Evolutionary conservation across 2,888 invertebrate species (phyloP).

Genomic region (Ochropleura leucogaster): DNA sequence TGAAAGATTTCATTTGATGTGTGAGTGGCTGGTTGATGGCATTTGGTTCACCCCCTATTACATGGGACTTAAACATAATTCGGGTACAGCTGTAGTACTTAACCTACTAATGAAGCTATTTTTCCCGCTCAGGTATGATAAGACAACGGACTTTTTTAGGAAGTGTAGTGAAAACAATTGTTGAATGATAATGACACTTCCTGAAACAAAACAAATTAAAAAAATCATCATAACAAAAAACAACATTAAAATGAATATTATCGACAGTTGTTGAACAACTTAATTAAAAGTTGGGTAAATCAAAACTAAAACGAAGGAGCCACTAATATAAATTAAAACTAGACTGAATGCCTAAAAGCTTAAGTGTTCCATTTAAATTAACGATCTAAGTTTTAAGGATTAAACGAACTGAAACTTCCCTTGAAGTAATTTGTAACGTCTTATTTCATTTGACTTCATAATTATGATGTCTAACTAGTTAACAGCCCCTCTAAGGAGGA

Average conservation of each 20-base stretch:
- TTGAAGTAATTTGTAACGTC: slow-evolving; percentile 43
- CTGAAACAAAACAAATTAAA: too few relatives aligned
- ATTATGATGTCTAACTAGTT: slow-evolving; percentile 42
- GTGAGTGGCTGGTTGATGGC: too few relatives aligned
- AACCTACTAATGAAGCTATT: too few relatives aligned
- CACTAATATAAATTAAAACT: slow-evolving; percentile 48
- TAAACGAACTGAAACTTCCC: slow-evolving; percentile 41
- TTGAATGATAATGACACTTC: not conserved
- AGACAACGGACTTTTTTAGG: too few relatives aligned
- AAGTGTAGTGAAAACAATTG: too few relatives aligned
- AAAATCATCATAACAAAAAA: not conserved
- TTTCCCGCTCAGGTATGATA: too few relatives aligned
- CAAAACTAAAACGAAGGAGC: slow-evolving; percentile 25
- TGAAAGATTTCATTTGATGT: too few relatives aligned
- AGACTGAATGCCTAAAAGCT: slow-evolving; percentile 53
- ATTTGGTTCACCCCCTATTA: too few relatives aligned
- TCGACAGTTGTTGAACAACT: slow-evolving; percentile 17
- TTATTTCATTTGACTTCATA: slow-evolving; percentile 45
- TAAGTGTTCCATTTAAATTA: slow-evolving; percentile 56
- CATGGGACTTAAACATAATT: too few relatives aligned
- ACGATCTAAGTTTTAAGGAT: slow-evolving; percentile 57
- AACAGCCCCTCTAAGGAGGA: not conserved
- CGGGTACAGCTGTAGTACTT: too few relatives aligned
- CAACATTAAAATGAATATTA: not conserved
- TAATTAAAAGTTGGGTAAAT: slow-evolving; percentile 38